These are phyloP conservation scores for Meganola albula DNA, from an alignment of 2,888 invertebrate genomes.

Conservation along the genomic window DNA sequence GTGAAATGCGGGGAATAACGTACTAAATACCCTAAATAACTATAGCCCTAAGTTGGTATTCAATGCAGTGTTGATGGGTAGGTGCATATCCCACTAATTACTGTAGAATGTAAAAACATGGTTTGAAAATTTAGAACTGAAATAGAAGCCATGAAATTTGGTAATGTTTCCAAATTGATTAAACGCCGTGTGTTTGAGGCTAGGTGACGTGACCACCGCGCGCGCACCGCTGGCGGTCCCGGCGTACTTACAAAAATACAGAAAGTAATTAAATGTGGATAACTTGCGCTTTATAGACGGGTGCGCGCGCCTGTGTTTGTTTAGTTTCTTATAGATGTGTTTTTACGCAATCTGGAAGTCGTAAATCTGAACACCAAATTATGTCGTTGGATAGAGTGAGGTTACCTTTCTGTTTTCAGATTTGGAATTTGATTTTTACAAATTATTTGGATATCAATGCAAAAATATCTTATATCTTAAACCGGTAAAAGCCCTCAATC, in stretches of 20 bases:
- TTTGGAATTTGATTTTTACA: slow-evolving; percentile 9
- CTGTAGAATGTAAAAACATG: too few relatives aligned
- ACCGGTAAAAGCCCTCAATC: too few relatives aligned
- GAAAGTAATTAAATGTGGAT: slow-evolving; percentile 76
- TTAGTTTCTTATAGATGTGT: slow-evolving; percentile 74
- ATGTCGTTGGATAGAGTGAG: slow-evolving; percentile 67
- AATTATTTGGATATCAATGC: too few relatives aligned
- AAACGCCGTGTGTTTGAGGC: slow-evolving; percentile 9
- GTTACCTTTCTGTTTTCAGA: slow-evolving; percentile 37
- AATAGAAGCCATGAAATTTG: too few relatives aligned
- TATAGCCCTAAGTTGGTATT: too few relatives aligned
- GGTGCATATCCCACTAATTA: too few relatives aligned
- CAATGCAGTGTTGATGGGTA: too few relatives aligned
- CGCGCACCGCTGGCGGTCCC: slow-evolving; percentile 69
- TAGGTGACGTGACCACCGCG: slow-evolving; percentile 49
- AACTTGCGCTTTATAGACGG: slow-evolving; percentile 75
- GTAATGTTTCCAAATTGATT: slow-evolving; percentile 8
- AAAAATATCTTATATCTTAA: too few relatives aligned
- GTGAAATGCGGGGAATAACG: too few relatives aligned
- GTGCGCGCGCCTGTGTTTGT: slow-evolving; percentile 70
- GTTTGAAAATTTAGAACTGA: too few relatives aligned
- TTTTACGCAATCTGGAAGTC: slow-evolving; percentile 78
- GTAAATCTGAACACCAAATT: slow-evolving; percentile 74
- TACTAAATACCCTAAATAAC: too few relatives aligned
- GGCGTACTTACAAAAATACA: slow-evolving; percentile 75